A percentile compares a stretch with the other conserved stretches of the same genome.
phyloP scores from a whole-genome alignment of 2,113 vertebrate species.

The Pterocles orientalis region DNA sequence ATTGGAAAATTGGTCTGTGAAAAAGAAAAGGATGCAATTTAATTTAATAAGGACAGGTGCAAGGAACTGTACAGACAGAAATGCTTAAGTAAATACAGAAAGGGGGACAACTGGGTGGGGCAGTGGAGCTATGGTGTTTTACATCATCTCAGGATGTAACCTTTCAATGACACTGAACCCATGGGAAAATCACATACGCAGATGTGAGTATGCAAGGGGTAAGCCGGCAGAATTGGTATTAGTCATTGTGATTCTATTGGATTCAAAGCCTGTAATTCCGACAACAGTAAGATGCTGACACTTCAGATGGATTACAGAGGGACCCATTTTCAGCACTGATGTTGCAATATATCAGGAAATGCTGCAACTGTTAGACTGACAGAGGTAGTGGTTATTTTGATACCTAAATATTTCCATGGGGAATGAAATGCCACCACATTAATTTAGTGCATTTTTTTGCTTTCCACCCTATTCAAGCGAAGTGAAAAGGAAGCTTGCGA shows the following conservation, averaged over 20 bases:
- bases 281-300: not conserved
- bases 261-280: not conserved
- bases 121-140: not conserved
- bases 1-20: not conserved
- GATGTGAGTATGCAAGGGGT: not conserved
- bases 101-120: not conserved
- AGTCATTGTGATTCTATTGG: not conserved
- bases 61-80: not conserved
- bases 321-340: not conserved
- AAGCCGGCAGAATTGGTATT: not conserved
- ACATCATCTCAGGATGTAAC: not conserved
- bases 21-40: not conserved
- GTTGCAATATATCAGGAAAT: not conserved
- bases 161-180: not conserved
- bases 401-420: constrained; percentile 1
- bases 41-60: not conserved
- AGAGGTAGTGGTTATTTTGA: constrained; percentile 7
- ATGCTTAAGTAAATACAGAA: not conserved
- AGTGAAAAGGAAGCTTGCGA: constrained; percentile 8
- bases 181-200: not conserved
- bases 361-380: not conserved
- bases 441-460: constrained; percentile 17
- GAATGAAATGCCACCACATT: constrained; percentile 25
- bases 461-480: not conserved
- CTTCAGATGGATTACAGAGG: not conserved